Evolutionary conservation across 2,113 vertebrate species (phyloP).

Genomic region (Callithrix jacchus): DNA sequence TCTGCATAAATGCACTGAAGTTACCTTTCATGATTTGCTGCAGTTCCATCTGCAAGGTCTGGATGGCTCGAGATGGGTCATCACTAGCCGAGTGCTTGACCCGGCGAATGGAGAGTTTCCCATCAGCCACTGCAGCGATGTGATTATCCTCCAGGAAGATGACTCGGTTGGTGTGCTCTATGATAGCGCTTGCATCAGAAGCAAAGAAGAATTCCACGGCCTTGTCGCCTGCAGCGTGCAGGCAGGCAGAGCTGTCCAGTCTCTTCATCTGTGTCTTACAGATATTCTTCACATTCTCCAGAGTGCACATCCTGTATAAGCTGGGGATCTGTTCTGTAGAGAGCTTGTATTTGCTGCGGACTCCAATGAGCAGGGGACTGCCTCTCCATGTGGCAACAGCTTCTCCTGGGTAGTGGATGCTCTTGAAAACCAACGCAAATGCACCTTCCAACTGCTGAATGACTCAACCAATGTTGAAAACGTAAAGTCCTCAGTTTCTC

Average conservation of each 20-base stretch:
- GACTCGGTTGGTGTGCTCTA: conserved; percentile 97
- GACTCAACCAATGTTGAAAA: conserved; percentile 95
- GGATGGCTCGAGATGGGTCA: conserved; percentile 92
- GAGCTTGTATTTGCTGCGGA: conserved; percentile 93
- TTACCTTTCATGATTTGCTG: conserved; percentile 99
- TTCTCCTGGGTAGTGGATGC: conserved; percentile 93
- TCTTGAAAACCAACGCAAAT: conserved; percentile 97
- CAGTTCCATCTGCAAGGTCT: conserved; percentile 96
- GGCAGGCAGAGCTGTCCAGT: conserved; percentile 85
- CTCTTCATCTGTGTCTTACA: conserved; percentile 84
- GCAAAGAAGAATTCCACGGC: conserved; percentile 97
- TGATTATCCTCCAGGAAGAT: conserved; percentile 96
- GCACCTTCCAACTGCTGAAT: conserved; percentile 97
- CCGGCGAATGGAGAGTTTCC: conserved; percentile 95
- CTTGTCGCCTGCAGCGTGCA: conserved; percentile 89
- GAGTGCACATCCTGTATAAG: conserved; percentile 90
- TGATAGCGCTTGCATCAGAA: conserved; percentile 96
- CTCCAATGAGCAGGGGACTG: conserved; percentile 95
- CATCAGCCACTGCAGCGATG: conserved; percentile 90
- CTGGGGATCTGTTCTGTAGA: conserved; percentile 92
- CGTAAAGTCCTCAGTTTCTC: conserved; percentile 88
- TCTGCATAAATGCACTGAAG: conserved; percentile 98
- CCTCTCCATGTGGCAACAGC: conserved; percentile 94
- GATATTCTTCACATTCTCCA: conserved; percentile 85
- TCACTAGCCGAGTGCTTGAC: conserved; percentile 90